These are phyloP conservation scores for Hyposoter dolosus DNA, from an alignment of 2,888 invertebrate species.

Conservation along the genomic window DNA sequence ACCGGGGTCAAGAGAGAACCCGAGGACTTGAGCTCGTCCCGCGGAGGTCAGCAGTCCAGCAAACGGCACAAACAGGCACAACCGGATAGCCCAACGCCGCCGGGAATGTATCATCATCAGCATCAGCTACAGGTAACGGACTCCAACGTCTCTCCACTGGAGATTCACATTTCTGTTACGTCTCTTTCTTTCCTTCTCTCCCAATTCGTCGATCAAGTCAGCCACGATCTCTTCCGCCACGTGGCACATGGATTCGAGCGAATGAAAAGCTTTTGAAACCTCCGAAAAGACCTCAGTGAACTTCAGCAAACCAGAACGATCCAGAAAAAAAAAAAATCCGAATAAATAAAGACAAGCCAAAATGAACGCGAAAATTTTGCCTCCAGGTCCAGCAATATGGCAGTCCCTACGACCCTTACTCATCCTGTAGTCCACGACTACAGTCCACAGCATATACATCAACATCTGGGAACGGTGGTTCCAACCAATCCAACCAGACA, in stretches of 20 bases:
- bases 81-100: constrained; percentile 83
- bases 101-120: constrained; percentile 83
- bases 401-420: constrained; percentile 83
- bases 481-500: constrained; percentile 75
- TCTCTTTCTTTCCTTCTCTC: neutral
- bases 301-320: neutral
- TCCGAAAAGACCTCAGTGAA: neutral
- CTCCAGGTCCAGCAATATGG: constrained; percentile 81
- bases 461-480: constrained; percentile 77
- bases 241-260: neutral
- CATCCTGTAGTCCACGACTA: constrained; percentile 82
- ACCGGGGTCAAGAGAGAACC: constrained; percentile 91
- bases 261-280: neutral
- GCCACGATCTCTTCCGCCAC: neutral
- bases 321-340: too few species aligned
- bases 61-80: constrained; percentile 81
- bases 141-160: neutral
- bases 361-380: neutral
- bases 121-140: constrained; percentile 81
- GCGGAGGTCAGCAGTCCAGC: constrained; percentile 80
- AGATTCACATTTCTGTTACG: constrained; percentile 11
- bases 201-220: neutral
- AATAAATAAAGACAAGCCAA: neutral
- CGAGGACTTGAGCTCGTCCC: constrained; percentile 90
- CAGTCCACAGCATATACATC: constrained; percentile 81